A percentile compares a stretch with the other conserved stretches of the same genome.
These are phyloP conservation scores for Phymatocera aterrima DNA, from an alignment of 2,888 invertebrate genomes.

Conservation along the genomic window DNA sequence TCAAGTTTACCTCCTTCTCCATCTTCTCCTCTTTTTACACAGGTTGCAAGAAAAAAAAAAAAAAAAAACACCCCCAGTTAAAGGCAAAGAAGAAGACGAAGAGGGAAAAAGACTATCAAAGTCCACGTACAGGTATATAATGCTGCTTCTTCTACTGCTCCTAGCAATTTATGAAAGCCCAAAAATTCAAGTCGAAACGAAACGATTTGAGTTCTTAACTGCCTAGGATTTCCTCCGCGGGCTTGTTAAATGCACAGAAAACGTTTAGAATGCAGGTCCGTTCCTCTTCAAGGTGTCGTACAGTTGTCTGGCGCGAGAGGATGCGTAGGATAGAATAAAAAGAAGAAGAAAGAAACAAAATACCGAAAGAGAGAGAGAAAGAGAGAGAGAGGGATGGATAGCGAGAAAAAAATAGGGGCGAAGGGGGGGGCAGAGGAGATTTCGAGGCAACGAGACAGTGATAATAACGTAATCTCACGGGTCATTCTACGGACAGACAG, in stretches of 20 bases:
- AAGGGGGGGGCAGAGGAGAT: conserved; percentile 25
- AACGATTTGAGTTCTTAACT: too few relatives aligned
- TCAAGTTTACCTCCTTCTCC: neutral
- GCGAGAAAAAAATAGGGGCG: conserved; percentile 16
- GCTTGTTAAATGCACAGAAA: conserved; percentile 14
- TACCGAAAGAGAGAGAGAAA: conserved; percentile 14
- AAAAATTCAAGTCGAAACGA: conserved; percentile 9
- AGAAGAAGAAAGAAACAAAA: conserved; percentile 33
- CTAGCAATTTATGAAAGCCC: too few relatives aligned
- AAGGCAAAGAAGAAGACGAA: too few relatives aligned
- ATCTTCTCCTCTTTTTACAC: neutral
- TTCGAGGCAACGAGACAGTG: conserved; percentile 66
- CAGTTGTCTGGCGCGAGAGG: neutral
- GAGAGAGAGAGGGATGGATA: conserved; percentile 40
- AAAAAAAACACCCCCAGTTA: too few relatives aligned
- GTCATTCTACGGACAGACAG: conserved; percentile 58
- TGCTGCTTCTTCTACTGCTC: too few relatives aligned
- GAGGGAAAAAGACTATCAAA: too few relatives aligned
- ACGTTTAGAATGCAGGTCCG: conserved; percentile 10
- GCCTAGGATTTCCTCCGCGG: neutral
- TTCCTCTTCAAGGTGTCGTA: neutral
- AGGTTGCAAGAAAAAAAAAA: neutral
- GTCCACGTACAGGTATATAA: too few relatives aligned
- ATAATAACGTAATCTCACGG: conserved; percentile 69
- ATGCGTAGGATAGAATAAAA: conserved; percentile 35